Base-by-base conservation (phyloP, 2,113 vertebrate species). In the Tiliqua scincoides region DNA sequence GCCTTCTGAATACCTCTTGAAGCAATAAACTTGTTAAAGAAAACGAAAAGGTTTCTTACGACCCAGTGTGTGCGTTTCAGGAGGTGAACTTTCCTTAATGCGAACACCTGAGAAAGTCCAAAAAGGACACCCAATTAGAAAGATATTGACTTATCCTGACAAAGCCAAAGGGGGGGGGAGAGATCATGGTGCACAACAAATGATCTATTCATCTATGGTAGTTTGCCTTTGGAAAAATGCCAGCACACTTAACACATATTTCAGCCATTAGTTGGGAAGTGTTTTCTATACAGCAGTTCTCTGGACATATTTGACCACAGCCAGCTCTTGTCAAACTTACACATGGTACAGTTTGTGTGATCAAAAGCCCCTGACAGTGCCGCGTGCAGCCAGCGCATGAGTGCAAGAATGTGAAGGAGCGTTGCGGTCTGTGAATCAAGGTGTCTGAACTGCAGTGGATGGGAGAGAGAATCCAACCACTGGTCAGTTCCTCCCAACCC, bases 91-190 rank as follows among this genome's bases (percentile, higher is more conserved):
- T 85, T 48, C 78, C 88, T 89, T 88, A 93, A 88, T 92, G 83
- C 77, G 91, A 95, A 94, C 93, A 83, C 89, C 92, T 95, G 87
- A 90, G 88, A 88, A 92, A 89, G 79, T 92, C 86, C 87, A 93
- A 92, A 92, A 94, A 93, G 90, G 77, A 92, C 40, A 92, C 85
- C 74, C 87, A 94, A 90, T 95, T 96, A 95, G 86, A 93, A 89
- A 85, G 78, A 87, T 90, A 86, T 82, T 91, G 75, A 90, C 78
- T 93, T 84, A 89, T 91, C n/a, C 61, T 91, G 35, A 92, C 73
- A 89, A 93, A 85, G 81, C 21, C 81, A 85, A 91, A 90, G 91
- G 89, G 91, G 91, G 89, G 91, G 89, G 91, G 91, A 88, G 77
- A 91, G 90, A 94, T 93, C 89, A 93, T 93, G 92, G 85, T 87